phyloP scores from a whole-genome alignment of 2,113 vertebrate genomes.

The Cettia cetti region DNA sequence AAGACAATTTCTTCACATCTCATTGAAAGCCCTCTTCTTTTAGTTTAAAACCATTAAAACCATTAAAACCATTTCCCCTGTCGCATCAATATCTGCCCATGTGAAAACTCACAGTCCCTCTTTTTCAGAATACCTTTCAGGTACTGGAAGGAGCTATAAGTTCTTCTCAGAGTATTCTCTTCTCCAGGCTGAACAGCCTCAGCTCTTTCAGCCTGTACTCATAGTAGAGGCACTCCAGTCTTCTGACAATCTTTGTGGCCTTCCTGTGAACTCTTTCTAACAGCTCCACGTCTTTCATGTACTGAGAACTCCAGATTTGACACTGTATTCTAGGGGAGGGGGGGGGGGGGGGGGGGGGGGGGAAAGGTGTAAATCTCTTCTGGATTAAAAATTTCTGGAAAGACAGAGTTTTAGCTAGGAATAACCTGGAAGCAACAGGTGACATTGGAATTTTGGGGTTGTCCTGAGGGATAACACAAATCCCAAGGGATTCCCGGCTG shows the following conservation, averaged over 20 bases:
- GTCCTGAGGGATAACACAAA: neutral
- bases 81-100: neutral
- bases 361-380: neutral
- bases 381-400: neutral
- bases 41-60: neutral
- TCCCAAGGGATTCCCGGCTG: fast-evolving
- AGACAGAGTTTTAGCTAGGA: neutral
- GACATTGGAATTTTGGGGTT: neutral
- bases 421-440: neutral
- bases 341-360: too few relatives aligned
- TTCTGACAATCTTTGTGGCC: neutral
- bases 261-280: neutral
- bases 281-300: fast-evolving
- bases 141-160: neutral
- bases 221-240: neutral
- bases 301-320: neutral
- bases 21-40: neutral
- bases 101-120: neutral
- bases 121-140: neutral
- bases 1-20: neutral
- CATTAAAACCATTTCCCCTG: neutral
- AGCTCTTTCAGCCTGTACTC: neutral
- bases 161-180: neutral
- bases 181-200: neutral
- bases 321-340: too few relatives aligned